Base-by-base conservation (phyloP, 2,888 invertebrate genomes). In the Philhelius pedissequus region DNA sequence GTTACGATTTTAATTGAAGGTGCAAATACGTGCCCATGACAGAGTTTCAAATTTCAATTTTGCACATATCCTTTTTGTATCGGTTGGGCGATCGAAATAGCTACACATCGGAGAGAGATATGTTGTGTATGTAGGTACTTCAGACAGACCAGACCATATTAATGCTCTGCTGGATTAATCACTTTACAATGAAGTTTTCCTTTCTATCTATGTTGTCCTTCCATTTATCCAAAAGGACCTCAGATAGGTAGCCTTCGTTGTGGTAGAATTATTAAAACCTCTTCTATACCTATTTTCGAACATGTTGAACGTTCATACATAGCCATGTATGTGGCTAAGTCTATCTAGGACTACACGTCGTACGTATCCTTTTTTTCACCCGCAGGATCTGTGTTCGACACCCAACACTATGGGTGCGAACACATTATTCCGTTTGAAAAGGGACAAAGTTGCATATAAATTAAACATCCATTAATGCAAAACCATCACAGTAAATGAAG, bases 1-100 rank as follows among this genome's bases (percentile, higher is more conserved):
- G 91, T 91, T 91, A 90, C 89, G 88, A 89, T 89, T 90, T 91
- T 91, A 91, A 91, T 91, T 91, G 90, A 90, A 90, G 89, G 89
- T 89, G 90, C 90, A 90, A 90, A 90, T 86, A 87, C 82, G 74
- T 78, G 84, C 71, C 60, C 75, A 69, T 86, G 86, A 79, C 81
- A 86, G 86, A 83, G 86, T 86, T 87, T 87, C 80, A 86, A 86
- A 86, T 87, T 87, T 87, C 87, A 87, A 87, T 87, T 86, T 86
- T 56, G 66, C 73, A 58, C 25, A 32, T 45, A 56, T 66, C 66
- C 71, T 70, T 62, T 69, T 13, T 68, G 68, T 38, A 52, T 45
- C 50, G 56, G 71, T 71, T 35, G 38, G 56, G 18, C 75, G 38
- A 35, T 15, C 40, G 43, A 80, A 84, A 84, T 84, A 80, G 71